Evolutionary conservation across 2,113 vertebrate species (phyloP), one percentile per base, ranked within the genome.

Genomic region (Pelodiscus sinensis): DNA sequence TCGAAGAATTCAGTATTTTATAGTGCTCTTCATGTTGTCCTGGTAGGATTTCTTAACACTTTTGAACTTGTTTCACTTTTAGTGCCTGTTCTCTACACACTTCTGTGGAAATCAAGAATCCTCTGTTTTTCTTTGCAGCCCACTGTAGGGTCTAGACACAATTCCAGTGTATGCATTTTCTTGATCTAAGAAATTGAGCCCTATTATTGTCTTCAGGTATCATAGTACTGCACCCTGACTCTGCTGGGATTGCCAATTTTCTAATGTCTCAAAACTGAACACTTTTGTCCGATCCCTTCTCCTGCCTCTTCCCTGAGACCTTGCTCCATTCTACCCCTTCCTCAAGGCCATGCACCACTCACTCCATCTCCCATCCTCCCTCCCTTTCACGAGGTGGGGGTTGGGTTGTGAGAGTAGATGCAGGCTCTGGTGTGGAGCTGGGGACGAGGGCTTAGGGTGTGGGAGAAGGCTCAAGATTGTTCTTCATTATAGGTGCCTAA

Each of bases 401-500:
- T 44, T 44, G 44, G 44, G 5, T 44, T 44, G 44, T 44, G 44
- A 44, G 44, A 44, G 44, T 44, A 6, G 44, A 44, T 44, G 44
- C 44, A 44, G 44, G 44, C 44, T 44, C 44, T 44, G 44, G 44
- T 44, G 44, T 44, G 44, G 6, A 44, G 44, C 44, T 44, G 44
- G 44, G 44, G 44, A 44, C 7, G 44, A 44, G 44, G 44, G 44
- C 44, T 44, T 44, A 44, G 44, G 44, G 44, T 44, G 44, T 44
- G 44, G 44, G 44, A 44, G 44, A 44, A 44, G 44, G 44, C 44
- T 44, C 44, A 44, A 44, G 44, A 44, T 95, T 96, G 90, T 96
- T 97, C 92, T 93, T 97, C 89, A 91, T 90, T 91, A 29, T 94
- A 96, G 95, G 94, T 97, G 93, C 95, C 87, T 97, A 96, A 97